These are phyloP conservation scores for Augiades crinisus DNA, from an alignment of 2,888 invertebrate species.

Conservation along the genomic window DNA sequence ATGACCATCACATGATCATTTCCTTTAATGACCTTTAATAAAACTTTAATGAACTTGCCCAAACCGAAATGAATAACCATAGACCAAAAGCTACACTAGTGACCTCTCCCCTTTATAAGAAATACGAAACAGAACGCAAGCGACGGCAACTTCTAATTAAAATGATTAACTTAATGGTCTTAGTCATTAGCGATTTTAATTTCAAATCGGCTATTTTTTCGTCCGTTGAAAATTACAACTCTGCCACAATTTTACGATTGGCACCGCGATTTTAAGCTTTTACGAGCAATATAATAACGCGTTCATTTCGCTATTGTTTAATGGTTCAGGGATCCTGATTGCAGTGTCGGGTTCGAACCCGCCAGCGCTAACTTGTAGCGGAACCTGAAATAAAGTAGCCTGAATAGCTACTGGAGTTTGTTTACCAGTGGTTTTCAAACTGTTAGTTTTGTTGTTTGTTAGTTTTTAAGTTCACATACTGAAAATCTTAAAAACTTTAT, in stretches of 20 bases:
- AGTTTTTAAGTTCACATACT: too few relatives aligned
- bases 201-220: constrained; percentile 62
- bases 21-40: too few relatives aligned
- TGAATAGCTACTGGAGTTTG: constrained; percentile 2
- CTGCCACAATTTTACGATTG: constrained; percentile 57
- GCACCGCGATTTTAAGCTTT: constrained; percentile 49
- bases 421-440: not conserved
- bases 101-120: constrained; percentile 15
- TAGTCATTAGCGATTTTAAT: constrained; percentile 82
- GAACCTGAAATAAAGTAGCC: not conserved
- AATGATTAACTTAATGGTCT: constrained; percentile 82
- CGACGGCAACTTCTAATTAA: constrained; percentile 73
- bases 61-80: too few relatives aligned
- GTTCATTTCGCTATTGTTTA: constrained; percentile 46
- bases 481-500: too few relatives aligned
- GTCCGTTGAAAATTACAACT: constrained; percentile 61
- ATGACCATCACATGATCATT: too few relatives aligned
- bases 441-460: not conserved
- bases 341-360: constrained; percentile 10
- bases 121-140: constrained; percentile 17
- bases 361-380: not conserved
- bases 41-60: too few relatives aligned
- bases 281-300: constrained; percentile 50
- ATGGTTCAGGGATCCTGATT: constrained; percentile 24
- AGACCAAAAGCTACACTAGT: not conserved